Base-by-base conservation (phyloP, 2,113 vertebrate genomes). In the Pelobates fuscus region DNA sequence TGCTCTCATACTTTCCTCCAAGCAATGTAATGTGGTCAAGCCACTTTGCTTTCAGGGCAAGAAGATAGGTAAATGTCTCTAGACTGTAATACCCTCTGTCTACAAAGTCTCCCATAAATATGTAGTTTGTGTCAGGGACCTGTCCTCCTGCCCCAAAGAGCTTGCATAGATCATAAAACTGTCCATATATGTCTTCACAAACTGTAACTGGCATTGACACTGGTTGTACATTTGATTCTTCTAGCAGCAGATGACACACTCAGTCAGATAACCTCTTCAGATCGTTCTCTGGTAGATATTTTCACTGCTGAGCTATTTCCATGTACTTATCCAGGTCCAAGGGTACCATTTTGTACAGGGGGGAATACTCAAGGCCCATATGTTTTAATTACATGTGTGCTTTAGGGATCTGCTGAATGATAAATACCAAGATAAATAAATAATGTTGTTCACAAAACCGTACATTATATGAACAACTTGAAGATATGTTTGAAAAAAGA, bases 31-130 rank as follows among this genome's bases (percentile, higher is more conserved):
- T 98, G 14, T 95, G 95, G 78, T 98, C 96, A 0, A 96, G 95
- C 96, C 96, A 98, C 85, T 98, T 98, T 12, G 96, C 96, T 86
- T 98, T 98, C 65, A 98, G 90, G 67, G 96, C 95, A 67, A 98
- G 94, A 66, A 98, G 94, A 81, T 95, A 95, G 41, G 96, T 98
- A 86, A 98, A 98, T 0, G 96, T 98, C 88, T 98, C 96, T 58
- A 98, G 90, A 67, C 95, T 98, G 78, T 98, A 98, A 86, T 98
- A 98, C 52, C 96, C 96, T 86, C 96, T 82, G 82, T 98, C 96
- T 73, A 98, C 96, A 91, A 98, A 98, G 86, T 98, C 96, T 65
- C 96, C 96, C 96, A 98, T 98, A 88, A 98, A 98, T 89, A 98
- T 95, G 86, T 98, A 98, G 87, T 98, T 97, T 84, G 96, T 98